Percentiles rank a stretch among this genome's conserved stretches.
phyloP scores from a whole-genome alignment of 2,888 invertebrate genomes.

The Drosophila rellima region DNA sequence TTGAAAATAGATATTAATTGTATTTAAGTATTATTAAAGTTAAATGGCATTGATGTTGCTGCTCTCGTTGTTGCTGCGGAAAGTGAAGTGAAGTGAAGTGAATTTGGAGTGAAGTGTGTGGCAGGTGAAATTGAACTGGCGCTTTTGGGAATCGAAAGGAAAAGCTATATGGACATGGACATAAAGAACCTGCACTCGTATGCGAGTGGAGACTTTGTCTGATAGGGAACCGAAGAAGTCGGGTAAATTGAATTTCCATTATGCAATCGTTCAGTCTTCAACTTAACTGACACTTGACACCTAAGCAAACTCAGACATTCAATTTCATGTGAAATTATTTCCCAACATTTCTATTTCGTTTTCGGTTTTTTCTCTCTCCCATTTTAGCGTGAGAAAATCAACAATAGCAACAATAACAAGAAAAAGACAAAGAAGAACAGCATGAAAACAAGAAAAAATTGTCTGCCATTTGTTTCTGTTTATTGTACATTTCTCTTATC shows the following conservation, averaged over 20 bases:
- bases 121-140: slow-evolving; percentile 29
- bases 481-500: slow-evolving; percentile 68
- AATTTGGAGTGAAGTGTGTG: slow-evolving; percentile 11
- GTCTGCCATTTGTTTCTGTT: slow-evolving; percentile 67
- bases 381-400: slow-evolving; percentile 17
- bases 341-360: slow-evolving; percentile 49
- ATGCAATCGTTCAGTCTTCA: slow-evolving; percentile 71
- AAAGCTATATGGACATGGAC: slow-evolving; percentile 5
- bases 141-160: slow-evolving; percentile 13
- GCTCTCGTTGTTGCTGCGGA: neutral
- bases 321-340: slow-evolving; percentile 75
- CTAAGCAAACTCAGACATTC: slow-evolving; percentile 73
- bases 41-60: slow-evolving; percentile 24
- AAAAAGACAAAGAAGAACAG: slow-evolving; percentile 3
- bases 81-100: neutral
- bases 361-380: slow-evolving; percentile 2
- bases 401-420: slow-evolving; percentile 12
- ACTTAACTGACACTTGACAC: slow-evolving; percentile 74
- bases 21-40: slow-evolving; percentile 35
- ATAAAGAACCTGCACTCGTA: slow-evolving; percentile 4
- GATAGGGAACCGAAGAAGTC: slow-evolving; percentile 33
- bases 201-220: neutral
- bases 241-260: slow-evolving; percentile 71
- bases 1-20: slow-evolving; percentile 37
- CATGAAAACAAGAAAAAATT: slow-evolving; percentile 45